These are phyloP conservation scores for Taenioides sp. DNA, from an alignment of 2,797 vertebrate species.

Conservation along the genomic window DNA sequence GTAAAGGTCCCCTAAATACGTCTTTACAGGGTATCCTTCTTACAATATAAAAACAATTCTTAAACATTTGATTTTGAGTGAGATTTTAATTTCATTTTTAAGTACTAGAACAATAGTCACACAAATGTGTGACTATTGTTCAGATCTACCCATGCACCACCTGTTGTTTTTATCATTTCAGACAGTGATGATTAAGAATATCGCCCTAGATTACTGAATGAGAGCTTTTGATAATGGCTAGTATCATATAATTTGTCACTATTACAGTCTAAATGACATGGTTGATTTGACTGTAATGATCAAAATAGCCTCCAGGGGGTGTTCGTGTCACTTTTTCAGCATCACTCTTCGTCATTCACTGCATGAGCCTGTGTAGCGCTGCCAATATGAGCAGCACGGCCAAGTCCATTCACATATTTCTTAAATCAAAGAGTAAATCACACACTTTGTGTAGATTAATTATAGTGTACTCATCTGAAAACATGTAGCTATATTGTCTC, in stretches of 20 bases:
- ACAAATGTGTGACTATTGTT: neutral
- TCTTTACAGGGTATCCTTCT: slow-evolving; percentile 9
- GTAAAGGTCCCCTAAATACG: slow-evolving; percentile 2
- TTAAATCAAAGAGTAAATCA: too few species aligned
- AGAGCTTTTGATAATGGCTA: neutral
- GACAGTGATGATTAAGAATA: neutral
- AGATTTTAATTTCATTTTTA: neutral
- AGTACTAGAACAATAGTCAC: too few species aligned
- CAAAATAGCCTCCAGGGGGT: slow-evolving; percentile 1
- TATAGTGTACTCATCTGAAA: too few species aligned
- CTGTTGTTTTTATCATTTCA: neutral
- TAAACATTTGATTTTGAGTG: neutral
- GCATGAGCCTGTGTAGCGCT: neutral
- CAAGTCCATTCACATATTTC: neutral
- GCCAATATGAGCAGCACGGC: neutral
- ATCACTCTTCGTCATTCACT: neutral
- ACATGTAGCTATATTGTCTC: too few species aligned
- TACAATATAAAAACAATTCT: slow-evolving; percentile 2
- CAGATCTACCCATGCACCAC: neutral
- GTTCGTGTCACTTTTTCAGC: neutral
- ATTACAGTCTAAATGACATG: neutral
- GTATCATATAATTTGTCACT: neutral
- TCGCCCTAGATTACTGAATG: neutral
- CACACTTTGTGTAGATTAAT: neutral
- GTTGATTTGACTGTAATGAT: neutral